phyloP scores from a whole-genome alignment of 2,888 invertebrate genomes.

The Alentia gelatinosa region DNA sequence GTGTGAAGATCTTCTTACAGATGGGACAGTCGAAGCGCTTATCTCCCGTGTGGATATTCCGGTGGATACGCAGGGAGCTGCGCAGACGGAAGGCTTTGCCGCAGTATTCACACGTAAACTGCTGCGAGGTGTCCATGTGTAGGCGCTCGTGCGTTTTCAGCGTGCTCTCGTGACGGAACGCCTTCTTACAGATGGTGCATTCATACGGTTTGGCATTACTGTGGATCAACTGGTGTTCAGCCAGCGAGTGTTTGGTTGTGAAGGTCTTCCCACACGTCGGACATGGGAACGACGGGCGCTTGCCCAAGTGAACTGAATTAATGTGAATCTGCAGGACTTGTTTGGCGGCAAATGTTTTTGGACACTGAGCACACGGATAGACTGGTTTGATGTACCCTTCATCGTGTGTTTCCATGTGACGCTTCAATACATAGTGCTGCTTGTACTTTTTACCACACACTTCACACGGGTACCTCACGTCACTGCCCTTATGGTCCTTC shows the following conservation, averaged over 20 bases:
- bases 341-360: constrained; percentile 29
- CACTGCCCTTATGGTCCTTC: constrained; percentile 54
- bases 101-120: constrained; percentile 79
- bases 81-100: constrained; percentile 78
- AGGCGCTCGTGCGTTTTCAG: constrained; percentile 76
- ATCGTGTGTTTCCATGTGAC: neutral
- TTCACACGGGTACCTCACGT: neutral
- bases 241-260: constrained; percentile 71
- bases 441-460: constrained; percentile 39
- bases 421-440: constrained; percentile 27
- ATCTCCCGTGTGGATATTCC: constrained; percentile 79
- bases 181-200: constrained; percentile 73
- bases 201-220: constrained; percentile 72
- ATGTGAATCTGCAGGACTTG: constrained; percentile 14
- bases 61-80: constrained; percentile 79
- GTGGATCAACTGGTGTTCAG: constrained; percentile 73
- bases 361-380: neutral
- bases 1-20: constrained; percentile 81
- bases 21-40: constrained; percentile 78
- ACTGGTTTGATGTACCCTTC: constrained; percentile 24
- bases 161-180: constrained; percentile 73
- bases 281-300: constrained; percentile 70
- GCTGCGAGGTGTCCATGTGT: constrained; percentile 73
- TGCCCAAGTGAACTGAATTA: constrained; percentile 65
- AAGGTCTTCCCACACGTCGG: constrained; percentile 74